Base-by-base conservation (phyloP, 2,888 invertebrate species). In the Empis livida region DNA sequence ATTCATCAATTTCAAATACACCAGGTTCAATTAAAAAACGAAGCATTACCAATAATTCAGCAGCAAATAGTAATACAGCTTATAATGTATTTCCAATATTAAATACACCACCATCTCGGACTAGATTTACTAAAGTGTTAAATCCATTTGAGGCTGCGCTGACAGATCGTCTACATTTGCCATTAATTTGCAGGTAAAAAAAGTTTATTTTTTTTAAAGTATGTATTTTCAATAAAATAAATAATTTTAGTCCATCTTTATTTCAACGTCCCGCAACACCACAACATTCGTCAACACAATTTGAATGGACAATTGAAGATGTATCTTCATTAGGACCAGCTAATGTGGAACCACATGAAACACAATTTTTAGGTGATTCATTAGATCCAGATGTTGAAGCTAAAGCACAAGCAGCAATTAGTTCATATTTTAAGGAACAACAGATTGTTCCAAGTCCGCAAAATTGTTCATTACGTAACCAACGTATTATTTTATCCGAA, bases 271-370 rank as follows among this genome's bases (percentile, higher is more conserved):
- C 67, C 1, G 55, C 55, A 2, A 64, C 69, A 2, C 67, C 67
- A 0, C 65, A 67, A 49, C 51, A 63, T 15, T 51, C 49, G 2
- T 66, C 65, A n/a, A 64, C 67, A n/a, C 72, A 71, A 48, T 80
- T 80, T 57, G 69, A 72, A 48, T 82, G 81, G 81, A 77, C 75
- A n/a, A 79, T 82, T 42, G 80, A 82, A 35, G 79, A 81, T 53
- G 70, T 81, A n/a, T 79, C 81, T 2, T 68, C 66, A 31, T 64
- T 82, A 10, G 72, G 75, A 50, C 81, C 81, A 10, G 80, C 75
- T 1, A 74, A 76, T 56, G 77, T 82, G 45, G 79, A 67, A 46
- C 60, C 71, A 32, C 73, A 75, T 23, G 64, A 73, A 32, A 73
- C 77, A 13, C 77, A 78, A 56, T 73, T 75, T 55, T 68, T 68